Conservation (phyloP, 2,113 vertebrate genomes). For the Henicopernis longicauda region DNA sequence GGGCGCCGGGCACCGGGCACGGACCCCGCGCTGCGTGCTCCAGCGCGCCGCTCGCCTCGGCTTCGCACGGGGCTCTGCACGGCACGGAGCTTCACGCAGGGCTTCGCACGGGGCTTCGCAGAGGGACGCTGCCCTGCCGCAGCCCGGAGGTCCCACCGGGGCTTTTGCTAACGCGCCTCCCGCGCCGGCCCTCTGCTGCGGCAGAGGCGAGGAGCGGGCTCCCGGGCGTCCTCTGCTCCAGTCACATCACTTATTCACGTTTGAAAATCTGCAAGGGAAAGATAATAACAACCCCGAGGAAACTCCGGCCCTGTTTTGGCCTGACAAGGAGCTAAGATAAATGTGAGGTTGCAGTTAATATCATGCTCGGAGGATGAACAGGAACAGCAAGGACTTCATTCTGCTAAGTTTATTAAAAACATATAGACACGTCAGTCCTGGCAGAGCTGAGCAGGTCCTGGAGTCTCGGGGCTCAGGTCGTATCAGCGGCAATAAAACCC, state of each 20-base stretch:
- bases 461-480: not conserved
- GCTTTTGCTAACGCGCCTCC: fast-evolving
- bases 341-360: conserved; percentile 25
- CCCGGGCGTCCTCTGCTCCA: not conserved
- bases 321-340: conserved; percentile 17
- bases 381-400: not conserved
- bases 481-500: not conserved
- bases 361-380: not conserved
- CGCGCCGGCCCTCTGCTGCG: fast-evolving
- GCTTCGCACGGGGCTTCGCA: not conserved
- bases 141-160: not conserved
- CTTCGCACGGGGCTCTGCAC: no score
- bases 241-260: not conserved
- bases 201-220: not conserved
- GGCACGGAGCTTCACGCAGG: not conserved
- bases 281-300: not conserved
- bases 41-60: no score
- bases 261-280: not conserved
- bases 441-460: not conserved
- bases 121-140: fast-evolving
- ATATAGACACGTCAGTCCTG: not conserved
- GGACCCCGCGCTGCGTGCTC: not conserved
- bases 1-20: fast-evolving
- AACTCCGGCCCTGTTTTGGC: not conserved
- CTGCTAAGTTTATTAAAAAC: conserved; percentile 36